Evolutionary conservation across 1,140 invertebrate species (phyloP).

Genomic region (Drosophila asahinai): DNA sequence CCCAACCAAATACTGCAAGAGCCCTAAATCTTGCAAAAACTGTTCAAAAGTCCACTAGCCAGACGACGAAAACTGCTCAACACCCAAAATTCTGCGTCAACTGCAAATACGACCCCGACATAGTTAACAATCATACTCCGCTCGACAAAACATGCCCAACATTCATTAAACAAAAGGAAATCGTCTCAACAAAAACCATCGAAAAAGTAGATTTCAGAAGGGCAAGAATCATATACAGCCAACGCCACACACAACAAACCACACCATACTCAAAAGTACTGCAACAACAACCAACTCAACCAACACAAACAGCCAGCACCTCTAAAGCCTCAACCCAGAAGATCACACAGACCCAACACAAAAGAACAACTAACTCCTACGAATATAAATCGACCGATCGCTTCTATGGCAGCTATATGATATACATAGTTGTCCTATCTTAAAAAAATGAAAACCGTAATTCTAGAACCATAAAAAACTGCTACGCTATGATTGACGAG

Average conservation of each 20-base stretch:
- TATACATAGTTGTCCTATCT: too few relatives aligned
- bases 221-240: too few relatives aligned
- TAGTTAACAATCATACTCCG: background rate
- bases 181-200: background rate
- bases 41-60: background rate
- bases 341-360: too few relatives aligned
- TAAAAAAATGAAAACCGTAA: too few relatives aligned
- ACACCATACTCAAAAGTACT: too few relatives aligned
- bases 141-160: background rate
- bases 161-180: slow-evolving; percentile 7
- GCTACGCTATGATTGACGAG: too few relatives aligned
- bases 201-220: background rate
- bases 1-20: background rate
- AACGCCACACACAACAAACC: background rate
- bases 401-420: too few relatives aligned
- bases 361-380: too few relatives aligned
- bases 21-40: background rate
- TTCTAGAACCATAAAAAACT: too few relatives aligned
- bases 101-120: background rate
- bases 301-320: too few relatives aligned
- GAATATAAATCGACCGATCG: too few relatives aligned
- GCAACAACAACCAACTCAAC: background rate
- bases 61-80: background rate
- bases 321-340: too few relatives aligned
- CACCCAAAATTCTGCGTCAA: background rate